phyloP scores from a whole-genome alignment of 2,797 vertebrate genomes.

The Pipistrellus pipistrellus region DNA sequence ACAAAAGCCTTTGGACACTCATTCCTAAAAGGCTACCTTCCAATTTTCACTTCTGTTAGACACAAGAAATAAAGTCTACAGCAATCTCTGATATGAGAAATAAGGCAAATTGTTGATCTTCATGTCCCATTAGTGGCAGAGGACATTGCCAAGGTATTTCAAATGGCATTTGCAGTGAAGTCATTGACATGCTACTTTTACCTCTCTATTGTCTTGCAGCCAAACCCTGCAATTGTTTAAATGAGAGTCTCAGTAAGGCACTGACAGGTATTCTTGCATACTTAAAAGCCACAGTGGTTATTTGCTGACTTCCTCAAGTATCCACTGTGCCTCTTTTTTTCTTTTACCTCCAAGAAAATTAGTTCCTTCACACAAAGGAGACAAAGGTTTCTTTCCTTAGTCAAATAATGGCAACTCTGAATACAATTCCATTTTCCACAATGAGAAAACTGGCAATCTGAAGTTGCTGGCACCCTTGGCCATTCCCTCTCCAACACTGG shows the following conservation, averaged over 20 bases:
- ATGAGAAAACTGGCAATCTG: background rate
- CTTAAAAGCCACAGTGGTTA: background rate
- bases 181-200: constrained; percentile 17
- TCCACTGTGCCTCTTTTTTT: background rate
- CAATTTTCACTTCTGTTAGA: background rate
- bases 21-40: background rate
- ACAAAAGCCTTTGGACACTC: background rate
- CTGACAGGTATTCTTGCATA: background rate
- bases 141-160: constrained; percentile 9
- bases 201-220: background rate
- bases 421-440: background rate
- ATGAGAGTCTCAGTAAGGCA: background rate
- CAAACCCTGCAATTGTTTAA: background rate
- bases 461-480: background rate
- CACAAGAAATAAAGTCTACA: background rate
- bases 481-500: background rate
- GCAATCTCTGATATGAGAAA: background rate
- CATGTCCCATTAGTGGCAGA: background rate
- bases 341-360: constrained; percentile 22
- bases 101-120: background rate
- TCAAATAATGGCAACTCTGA: background rate
- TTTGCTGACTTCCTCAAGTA: background rate
- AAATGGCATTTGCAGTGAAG: background rate
- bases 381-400: background rate
- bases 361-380: background rate